A percentile compares a stretch with the other conserved stretches of the same genome.
These are phyloP conservation scores for Carcina quercana DNA, from an alignment of 2,888 invertebrate species.

Conservation along the genomic window DNA sequence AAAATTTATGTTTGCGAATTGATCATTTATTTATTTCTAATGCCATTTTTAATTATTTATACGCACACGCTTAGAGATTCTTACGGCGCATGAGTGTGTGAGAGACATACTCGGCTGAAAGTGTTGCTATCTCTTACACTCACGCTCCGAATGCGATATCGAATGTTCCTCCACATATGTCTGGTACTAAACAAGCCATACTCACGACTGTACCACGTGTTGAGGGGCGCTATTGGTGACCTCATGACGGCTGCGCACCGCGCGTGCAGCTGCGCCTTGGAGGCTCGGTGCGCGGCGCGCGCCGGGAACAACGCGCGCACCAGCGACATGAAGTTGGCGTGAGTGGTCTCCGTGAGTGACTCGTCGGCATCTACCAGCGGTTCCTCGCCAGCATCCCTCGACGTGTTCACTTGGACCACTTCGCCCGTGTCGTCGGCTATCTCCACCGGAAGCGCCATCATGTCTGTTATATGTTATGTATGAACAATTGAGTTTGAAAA, in stretches of 20 bases:
- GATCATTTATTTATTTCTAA: too few species aligned
- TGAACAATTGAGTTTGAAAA: background rate
- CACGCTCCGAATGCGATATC: too few species aligned
- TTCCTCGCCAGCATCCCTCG: slow-evolving; percentile 21
- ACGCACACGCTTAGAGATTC: too few species aligned
- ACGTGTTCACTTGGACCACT: slow-evolving; percentile 41
- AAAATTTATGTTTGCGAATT: too few species aligned
- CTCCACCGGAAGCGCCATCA: slow-evolving; percentile 86
- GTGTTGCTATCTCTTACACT: too few species aligned
- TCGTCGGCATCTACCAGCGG: slow-evolving; percentile 40
- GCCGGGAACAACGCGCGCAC: slow-evolving; percentile 92
- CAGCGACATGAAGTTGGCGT: slow-evolving; percentile 90
- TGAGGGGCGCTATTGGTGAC: slow-evolving; percentile 86
- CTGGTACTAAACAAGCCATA: slow-evolving; percentile 15
- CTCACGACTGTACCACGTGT: slow-evolving; percentile 83
- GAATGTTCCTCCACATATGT: too few species aligned
- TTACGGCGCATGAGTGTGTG: too few species aligned
- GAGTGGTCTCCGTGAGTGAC: slow-evolving; percentile 84
- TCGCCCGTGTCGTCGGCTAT: slow-evolving; percentile 76
- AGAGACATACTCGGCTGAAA: too few species aligned
- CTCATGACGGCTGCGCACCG: slow-evolving; percentile 83
- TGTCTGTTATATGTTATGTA: slow-evolving; percentile 55
- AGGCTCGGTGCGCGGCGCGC: slow-evolving; percentile 88
- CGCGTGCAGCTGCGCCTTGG: slow-evolving; percentile 82
- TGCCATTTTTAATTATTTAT: too few species aligned